A percentile compares a stretch with the other conserved stretches of the same genome.
phyloP scores from a whole-genome alignment of 2,113 vertebrate species.

The Ceuthmochares aereus region DNA sequence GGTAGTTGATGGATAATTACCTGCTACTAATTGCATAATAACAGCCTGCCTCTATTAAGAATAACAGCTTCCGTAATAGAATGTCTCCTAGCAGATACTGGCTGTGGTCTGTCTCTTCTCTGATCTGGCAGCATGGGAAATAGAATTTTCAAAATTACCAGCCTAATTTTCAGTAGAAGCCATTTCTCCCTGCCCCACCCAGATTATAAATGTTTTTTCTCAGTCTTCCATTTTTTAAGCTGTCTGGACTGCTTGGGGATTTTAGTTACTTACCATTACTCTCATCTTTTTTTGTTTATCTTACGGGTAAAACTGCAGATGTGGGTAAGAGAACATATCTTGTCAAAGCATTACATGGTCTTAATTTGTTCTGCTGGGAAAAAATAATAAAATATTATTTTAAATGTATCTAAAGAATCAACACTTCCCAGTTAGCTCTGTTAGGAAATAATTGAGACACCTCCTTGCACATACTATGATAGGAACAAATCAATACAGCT shows the following conservation, averaged over 20 bases:
- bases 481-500: not conserved
- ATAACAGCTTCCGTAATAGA: not conserved
- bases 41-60: not conserved
- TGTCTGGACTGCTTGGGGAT: not conserved
- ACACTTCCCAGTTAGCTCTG: not conserved
- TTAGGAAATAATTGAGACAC: not conserved
- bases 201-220: not conserved
- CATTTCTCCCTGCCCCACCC: accelerated
- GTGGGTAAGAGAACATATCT: accelerated
- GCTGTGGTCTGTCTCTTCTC: not conserved
- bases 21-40: not conserved
- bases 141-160: not conserved
- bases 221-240: not conserved
- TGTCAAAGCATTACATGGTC: not conserved
- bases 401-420: not conserved
- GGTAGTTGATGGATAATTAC: accelerated
- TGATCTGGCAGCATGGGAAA: not conserved
- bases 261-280: not conserved
- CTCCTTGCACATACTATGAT: not conserved
- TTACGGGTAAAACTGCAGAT: not conserved
- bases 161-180: not conserved
- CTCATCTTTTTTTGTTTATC: not conserved
- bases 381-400: not conserved
- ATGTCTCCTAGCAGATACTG: not conserved
- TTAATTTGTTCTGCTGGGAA: not conserved